A percentile compares a stretch with the other conserved stretches of the same genome.
phyloP scores from a whole-genome alignment of 2,113 vertebrate species.

The Chionodraco myersi region DNA sequence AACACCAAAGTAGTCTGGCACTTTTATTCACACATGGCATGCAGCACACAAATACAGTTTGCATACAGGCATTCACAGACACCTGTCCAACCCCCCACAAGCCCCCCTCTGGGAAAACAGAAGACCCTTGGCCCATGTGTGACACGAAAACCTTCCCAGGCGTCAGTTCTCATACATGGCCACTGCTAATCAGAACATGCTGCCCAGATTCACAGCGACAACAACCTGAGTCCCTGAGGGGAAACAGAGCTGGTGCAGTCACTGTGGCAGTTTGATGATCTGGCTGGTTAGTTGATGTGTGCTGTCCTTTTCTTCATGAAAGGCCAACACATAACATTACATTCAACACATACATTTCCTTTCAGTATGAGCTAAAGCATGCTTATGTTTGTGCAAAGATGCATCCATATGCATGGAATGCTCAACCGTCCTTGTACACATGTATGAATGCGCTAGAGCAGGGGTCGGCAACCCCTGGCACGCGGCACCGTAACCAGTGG shows the following conservation, averaged over 20 bases:
- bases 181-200: conserved; percentile 62
- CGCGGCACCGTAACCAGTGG: too few relatives aligned
- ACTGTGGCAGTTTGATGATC: conserved; percentile 13
- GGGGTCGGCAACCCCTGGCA: too few relatives aligned
- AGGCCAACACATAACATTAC: conserved; percentile 2
- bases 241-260: conserved; percentile 22
- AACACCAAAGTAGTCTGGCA: conserved; percentile 32
- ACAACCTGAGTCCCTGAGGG: conserved; percentile 40
- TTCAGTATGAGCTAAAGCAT: not conserved
- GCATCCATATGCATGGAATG: not conserved
- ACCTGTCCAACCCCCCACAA: not conserved
- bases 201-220: conserved; percentile 44
- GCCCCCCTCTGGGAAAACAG: conserved; percentile 12
- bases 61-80: not conserved
- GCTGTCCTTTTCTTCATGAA: conserved; percentile 6
- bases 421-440: conserved; percentile 3
- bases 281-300: conserved; percentile 22
- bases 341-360: conserved; percentile 25
- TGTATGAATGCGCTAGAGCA: not conserved
- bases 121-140: conserved; percentile 25
- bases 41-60: conserved; percentile 4
- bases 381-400: conserved; percentile 17
- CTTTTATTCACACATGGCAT: conserved; percentile 36
- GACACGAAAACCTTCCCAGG: conserved; percentile 37
- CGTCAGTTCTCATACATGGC: conserved; percentile 33